phyloP scores from a whole-genome alignment of 92 coral and sea anemone species.

The Blastomussa wellsi region DNA sequence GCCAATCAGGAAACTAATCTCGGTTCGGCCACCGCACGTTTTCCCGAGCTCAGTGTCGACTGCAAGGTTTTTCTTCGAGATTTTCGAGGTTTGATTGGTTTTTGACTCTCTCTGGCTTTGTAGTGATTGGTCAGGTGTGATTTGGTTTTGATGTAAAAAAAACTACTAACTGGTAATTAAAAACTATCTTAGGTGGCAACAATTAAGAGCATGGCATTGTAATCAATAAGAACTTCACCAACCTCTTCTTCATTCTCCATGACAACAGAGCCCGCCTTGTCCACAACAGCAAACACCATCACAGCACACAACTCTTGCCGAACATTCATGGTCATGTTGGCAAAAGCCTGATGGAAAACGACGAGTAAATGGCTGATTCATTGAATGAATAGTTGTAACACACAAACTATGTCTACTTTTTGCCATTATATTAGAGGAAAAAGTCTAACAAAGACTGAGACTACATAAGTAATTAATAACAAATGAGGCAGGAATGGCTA shows the following conservation, averaged over 20 bases:
- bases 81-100: background rate
- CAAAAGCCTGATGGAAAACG: slow-evolving; percentile 76
- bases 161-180: too few species aligned
- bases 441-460: too few species aligned
- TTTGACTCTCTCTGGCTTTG: background rate
- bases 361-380: too few species aligned
- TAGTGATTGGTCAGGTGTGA: background rate
- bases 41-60: slow-evolving; percentile 16
- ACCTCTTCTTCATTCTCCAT: slow-evolving; percentile 98
- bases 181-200: too few species aligned
- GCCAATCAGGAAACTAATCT: background rate
- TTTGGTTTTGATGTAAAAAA: too few species aligned
- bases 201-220: too few species aligned
- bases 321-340: slow-evolving; percentile 95
- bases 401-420: too few species aligned
- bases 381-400: too few species aligned
- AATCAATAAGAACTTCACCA: background rate
- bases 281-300: slow-evolving; percentile 99
- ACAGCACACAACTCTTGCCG: slow-evolving; percentile 95
- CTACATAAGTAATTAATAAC: too few species aligned
- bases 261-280: slow-evolving; percentile 82
- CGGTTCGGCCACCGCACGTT: background rate
- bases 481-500: too few species aligned
- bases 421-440: too few species aligned
- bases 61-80: background rate